Evolutionary conservation across 2,797 vertebrate genomes (phyloP).

Genomic region (Ispidina lecontei): DNA sequence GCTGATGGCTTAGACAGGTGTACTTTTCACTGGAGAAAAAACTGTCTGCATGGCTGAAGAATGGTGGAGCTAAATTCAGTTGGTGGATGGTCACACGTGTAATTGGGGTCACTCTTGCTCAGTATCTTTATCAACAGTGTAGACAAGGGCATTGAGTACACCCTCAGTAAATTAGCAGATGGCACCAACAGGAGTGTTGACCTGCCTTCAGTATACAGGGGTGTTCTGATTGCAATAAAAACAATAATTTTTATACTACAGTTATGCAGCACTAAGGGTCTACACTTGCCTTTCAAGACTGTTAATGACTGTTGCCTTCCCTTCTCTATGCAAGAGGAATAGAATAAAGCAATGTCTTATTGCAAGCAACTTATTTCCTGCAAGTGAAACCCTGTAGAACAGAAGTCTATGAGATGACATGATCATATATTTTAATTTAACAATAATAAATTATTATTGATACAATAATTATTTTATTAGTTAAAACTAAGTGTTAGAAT

Average conservation of each 20-base stretch:
- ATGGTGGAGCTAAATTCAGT: not conserved
- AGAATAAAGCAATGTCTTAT: not conserved
- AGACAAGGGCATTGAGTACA: not conserved
- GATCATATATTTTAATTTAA: no score
- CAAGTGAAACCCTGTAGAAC: not conserved
- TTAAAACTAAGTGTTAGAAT: not conserved
- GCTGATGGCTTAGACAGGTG: not conserved
- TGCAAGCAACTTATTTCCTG: not conserved
- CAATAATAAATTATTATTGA: no score
- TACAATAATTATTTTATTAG: no score
- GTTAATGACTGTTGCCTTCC: not conserved
- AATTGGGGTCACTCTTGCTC: not conserved
- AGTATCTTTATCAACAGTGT: not conserved
- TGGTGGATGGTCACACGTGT: accelerated
- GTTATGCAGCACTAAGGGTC: not conserved
- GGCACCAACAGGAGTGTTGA: not conserved
- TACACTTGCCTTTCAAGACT: not conserved
- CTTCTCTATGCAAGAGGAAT: not conserved
- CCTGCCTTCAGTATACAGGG: not conserved
- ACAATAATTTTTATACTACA: not conserved
- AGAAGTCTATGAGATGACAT: not conserved
- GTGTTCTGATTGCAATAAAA: not conserved
- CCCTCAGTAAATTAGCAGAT: not conserved
- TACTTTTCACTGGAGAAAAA: not conserved
- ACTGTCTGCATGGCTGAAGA: accelerated